Conservation (phyloP, 2,797 vertebrate species). For the Notoglanidium macrostoma region DNA sequence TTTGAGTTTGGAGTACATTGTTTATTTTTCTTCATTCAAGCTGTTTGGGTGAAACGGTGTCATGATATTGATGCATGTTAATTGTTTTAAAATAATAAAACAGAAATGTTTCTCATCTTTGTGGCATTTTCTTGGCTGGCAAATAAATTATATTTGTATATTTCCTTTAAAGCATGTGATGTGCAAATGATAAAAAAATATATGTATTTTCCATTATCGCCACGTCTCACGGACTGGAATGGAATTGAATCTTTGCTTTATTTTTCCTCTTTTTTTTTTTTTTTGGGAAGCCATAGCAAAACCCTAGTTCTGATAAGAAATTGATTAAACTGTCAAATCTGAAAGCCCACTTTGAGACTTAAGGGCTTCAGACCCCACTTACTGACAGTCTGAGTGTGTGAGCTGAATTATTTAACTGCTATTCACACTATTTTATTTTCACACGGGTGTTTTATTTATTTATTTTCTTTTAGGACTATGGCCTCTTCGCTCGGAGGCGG, state of each 20-base stretch:
- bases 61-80: neutral
- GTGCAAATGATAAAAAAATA: neutral
- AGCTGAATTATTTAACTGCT: conserved; percentile 12
- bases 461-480: conserved; percentile 82
- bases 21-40: neutral
- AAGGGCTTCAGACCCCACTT: neutral
- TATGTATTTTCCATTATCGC: neutral
- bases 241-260: neutral
- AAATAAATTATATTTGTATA: no score
- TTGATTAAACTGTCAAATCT: conserved; percentile 22
- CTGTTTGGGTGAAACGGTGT: neutral
- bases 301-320: neutral
- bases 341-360: neutral
- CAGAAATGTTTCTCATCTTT: neutral
- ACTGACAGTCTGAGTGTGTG: neutral
- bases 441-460: neutral
- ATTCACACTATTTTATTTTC: neutral
- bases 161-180: neutral
- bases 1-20: no score
- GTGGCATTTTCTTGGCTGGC: no score
- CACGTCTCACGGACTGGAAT: neutral
- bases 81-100: neutral
- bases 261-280: neutral
- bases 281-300: neutral
- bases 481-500: conserved; percentile 91